Evolutionary conservation across 2,113 vertebrate species (phyloP), one percentile per base, ranked within the genome.

Genomic region (Hirundichthys speculiger): DNA sequence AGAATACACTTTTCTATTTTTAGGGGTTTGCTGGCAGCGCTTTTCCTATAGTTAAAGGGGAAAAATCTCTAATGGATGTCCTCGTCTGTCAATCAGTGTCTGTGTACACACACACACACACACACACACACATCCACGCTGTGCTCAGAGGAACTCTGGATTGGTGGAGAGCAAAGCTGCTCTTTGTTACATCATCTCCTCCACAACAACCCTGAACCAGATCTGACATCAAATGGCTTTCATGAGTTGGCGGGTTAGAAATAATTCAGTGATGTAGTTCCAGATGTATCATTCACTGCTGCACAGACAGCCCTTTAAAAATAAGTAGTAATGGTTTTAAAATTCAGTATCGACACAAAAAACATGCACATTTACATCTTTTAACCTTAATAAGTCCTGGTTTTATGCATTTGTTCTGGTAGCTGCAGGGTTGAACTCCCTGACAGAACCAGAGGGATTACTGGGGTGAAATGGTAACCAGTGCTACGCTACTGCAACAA

Each of bases 61-160:
- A 79, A 84, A 83, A 82, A 83, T 87, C 82, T 80, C 82, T 88
- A 80, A 85, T 80, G 79, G 73, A 74, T 82, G 81, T 72, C 57
- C 73, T 15, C 4, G 38, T 13, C 67, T 78, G 73, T 76, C 76
- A 76, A n/a, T 75, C 54, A 63, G 50, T 62, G 53, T 75, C 42
- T 62, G 50, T 62, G 63, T 47, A 48, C 41, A n/a, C 21, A 7
- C 46, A 20, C 30, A 27, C 22, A 30, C 19, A 46, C 39, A 48
- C 45, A 46, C 27, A 18, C 21, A 16, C 48, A 16, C 49, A 21
- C 43, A 10, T 50, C 42, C 42, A 27, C 41, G 66, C 47, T n/a
- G 56, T 19, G 18, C 18, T 19, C 43, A 14, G n/a, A 34, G 46
- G 27, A 46, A 55, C 12, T 49, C 38, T 6, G 45, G 81, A 85